Evolutionary conservation across 2,888 invertebrate species (phyloP), one percentile per base, ranked within the genome.

Genomic region (Cheilosia vulpina): DNA sequence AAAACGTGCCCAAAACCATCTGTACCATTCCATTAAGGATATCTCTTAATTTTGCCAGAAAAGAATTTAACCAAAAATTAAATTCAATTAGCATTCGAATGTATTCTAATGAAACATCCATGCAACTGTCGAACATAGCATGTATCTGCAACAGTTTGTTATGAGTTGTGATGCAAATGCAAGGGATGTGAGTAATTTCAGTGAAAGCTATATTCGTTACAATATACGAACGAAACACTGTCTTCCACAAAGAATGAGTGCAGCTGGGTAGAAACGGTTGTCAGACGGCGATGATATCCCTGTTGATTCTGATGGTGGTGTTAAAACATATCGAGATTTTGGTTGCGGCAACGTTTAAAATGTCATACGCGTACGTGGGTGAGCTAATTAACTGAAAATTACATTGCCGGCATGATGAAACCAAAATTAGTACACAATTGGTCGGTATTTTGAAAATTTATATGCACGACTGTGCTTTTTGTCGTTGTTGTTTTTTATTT

Each of bases 21-120:
- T 38, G 53, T 17, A 13, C 17, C 6, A 58, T 38, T 4, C 7
- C 2, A 71, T 13, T 27, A 9, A 47, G 24, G 41, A 21, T 52
- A 62, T 62, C 38, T 60, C 41, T 27, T 52, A 55, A 63, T 38
- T 52, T 58, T 50, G 24, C 34, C n/a, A 45, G 21, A 45, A 43
- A 68, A 15, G 4, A 38, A 45, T 31, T 69, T 4, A 57, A 52
- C 57, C 78, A 71, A 63, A 72, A 41, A 68, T 72, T 52, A n/a
- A 79, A 79, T 58, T 72, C 9, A 79, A 79, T 79, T 72, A 65
- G 58, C 63, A 79, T 79, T 58, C 78, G 50, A 72, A 79, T 79
- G 71, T 72, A 31, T 43, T 31, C 72, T 58, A 79, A 79, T 79
- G 65, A 38, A 79, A 79, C 9, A 52, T 41, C 41, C 58, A 27